Conservation (phyloP, 2,797 vertebrate genomes). For the Eleutherodactylus coqui region DNA sequence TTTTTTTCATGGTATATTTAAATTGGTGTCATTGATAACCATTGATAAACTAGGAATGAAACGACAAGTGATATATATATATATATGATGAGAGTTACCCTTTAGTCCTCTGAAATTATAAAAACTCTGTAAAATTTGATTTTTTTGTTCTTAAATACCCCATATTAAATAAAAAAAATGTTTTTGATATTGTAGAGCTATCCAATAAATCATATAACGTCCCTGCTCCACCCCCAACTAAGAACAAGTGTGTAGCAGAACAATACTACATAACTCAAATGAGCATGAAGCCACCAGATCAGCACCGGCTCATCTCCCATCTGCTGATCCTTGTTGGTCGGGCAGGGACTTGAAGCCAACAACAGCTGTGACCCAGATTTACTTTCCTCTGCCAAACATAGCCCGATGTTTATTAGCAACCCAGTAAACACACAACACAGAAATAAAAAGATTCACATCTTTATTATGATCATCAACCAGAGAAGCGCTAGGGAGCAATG, state of each 20-base stretch:
- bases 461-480: conserved; percentile 60
- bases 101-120: not conserved
- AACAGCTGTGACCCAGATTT: conserved; percentile 58
- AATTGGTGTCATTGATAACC: no score
- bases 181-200: not conserved
- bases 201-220: not conserved
- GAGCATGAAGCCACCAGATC: conserved; percentile 25
- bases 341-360: conserved; percentile 47
- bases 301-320: conserved; percentile 45
- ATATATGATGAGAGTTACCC: no score
- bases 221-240: not conserved
- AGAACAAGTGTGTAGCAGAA: not conserved
- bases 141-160: not conserved
- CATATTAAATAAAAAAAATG: not conserved
- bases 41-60: no score
- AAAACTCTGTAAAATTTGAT: not conserved
- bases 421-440: conserved; percentile 47
- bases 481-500: conserved; percentile 50
- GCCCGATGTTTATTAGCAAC: conserved; percentile 60
- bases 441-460: conserved; percentile 56
- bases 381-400: conserved; percentile 57
- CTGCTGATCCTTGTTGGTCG: conserved; percentile 56
- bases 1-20: no score
- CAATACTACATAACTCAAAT: conserved; percentile 18
- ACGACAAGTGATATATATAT: no score